Conservation (phyloP, 1,140 invertebrate genomes). For the Teleogryllus occipitalis region DNA sequence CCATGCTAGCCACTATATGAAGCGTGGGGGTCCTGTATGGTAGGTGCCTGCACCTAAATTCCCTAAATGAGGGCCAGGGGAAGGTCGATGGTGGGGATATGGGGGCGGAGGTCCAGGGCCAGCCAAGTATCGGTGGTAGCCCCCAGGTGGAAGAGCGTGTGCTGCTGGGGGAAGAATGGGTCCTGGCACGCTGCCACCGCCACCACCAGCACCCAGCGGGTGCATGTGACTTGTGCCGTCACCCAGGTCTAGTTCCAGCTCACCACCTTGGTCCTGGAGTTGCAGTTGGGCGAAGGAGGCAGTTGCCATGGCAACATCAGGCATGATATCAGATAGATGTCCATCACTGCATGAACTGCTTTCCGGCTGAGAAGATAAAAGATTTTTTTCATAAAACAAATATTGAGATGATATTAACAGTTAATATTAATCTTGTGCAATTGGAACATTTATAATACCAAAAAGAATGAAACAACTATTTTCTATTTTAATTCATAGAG, state of each 20-base stretch:
- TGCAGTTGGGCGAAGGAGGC: conserved; percentile 60
- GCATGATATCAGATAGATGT: conserved; percentile 72
- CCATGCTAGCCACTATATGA: conserved; percentile 19
- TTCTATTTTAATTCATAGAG: too few relatives aligned
- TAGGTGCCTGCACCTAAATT: conserved; percentile 11
- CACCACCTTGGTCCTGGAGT: conserved; percentile 51
- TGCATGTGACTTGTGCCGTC: conserved; percentile 55
- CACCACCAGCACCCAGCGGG: neutral
- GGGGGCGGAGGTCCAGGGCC: conserved; percentile 19
- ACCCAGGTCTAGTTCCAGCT: conserved; percentile 62
- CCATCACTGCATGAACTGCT: conserved; percentile 54
- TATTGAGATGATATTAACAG: too few relatives aligned
- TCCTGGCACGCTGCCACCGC: neutral
- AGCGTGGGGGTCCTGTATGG: conserved; percentile 20
- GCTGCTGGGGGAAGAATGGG: conserved; percentile 3
- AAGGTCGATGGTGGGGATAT: conserved; percentile 13
- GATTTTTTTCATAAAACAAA: too few relatives aligned
- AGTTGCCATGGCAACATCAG: conserved; percentile 82
- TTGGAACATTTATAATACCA: too few relatives aligned
- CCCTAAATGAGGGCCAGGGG: neutral
- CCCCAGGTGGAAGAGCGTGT: neutral
- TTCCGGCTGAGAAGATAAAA: conserved; percentile 38
- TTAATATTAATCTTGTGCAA: too few relatives aligned
- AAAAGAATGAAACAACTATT: too few relatives aligned
- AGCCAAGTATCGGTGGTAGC: conserved; percentile 19